phyloP scores from a whole-genome alignment of 2,888 invertebrate genomes.

The Noctua comes region DNA sequence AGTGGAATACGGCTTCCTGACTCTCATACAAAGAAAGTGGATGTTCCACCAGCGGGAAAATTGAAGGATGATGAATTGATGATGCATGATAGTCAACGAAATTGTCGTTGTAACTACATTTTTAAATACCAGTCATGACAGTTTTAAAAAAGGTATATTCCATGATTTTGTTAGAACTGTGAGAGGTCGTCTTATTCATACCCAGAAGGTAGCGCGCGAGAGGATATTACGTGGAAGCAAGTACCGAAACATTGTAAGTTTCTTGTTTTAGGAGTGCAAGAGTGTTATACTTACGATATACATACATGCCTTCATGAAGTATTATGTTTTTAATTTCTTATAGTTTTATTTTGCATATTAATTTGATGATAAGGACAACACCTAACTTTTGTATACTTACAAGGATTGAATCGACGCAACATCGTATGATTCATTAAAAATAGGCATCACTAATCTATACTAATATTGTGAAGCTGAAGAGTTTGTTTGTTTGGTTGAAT shows the following conservation, averaged over 20 bases:
- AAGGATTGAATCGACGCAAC: no score
- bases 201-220: background rate
- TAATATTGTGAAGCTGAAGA: no score
- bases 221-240: constrained; percentile 28
- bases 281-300: background rate
- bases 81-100: background rate
- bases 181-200: constrained; percentile 19
- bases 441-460: no score
- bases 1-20: background rate
- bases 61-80: background rate
- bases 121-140: background rate
- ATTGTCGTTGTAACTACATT: background rate
- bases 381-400: no score
- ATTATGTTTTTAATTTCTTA: background rate
- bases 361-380: background rate
- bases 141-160: background rate
- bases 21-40: background rate
- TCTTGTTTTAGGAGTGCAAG: constrained; percentile 5
- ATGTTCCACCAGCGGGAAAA: background rate
- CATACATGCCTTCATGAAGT: constrained; percentile 2
- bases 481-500: no score
- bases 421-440: no score
- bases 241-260: constrained; percentile 39
- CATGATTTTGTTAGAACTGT: background rate
- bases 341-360: background rate